phyloP scores from a whole-genome alignment of 2,797 vertebrate genomes.

The Phrynocephalus guinanensis region DNA sequence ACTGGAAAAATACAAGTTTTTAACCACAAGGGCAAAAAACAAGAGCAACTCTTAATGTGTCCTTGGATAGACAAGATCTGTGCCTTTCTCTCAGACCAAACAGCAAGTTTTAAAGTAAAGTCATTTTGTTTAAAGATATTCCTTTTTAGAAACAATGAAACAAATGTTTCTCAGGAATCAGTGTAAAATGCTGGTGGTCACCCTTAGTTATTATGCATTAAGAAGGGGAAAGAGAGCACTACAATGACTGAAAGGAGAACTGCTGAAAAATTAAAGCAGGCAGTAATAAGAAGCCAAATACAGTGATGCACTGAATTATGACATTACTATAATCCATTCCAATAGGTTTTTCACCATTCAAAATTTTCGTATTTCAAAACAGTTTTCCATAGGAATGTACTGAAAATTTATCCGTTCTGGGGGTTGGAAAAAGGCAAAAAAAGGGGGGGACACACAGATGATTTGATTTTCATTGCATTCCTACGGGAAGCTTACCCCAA shows the following conservation, averaged over 20 bases:
- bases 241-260: neutral
- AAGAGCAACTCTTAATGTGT: neutral
- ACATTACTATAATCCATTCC: no score
- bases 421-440: no score
- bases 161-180: neutral
- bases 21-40: neutral
- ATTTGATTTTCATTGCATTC: no score
- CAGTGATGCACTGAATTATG: no score
- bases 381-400: no score
- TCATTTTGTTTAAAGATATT: neutral
- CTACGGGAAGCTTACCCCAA: no score
- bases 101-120: neutral
- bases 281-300: neutral
- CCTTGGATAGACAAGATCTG: neutral
- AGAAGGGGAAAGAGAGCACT: no score
- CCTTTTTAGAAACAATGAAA: neutral
- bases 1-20: neutral
- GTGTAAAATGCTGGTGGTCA: neutral
- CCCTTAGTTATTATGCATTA: neutral
- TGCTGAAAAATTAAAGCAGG: neutral
- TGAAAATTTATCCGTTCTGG: no score
- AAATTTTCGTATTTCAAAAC: no score
- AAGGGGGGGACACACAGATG: no score
- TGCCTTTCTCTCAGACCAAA: neutral
- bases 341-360: no score